Base-by-base conservation (phyloP, 1,140 invertebrate genomes). In the Mamestra configurata region DNA sequence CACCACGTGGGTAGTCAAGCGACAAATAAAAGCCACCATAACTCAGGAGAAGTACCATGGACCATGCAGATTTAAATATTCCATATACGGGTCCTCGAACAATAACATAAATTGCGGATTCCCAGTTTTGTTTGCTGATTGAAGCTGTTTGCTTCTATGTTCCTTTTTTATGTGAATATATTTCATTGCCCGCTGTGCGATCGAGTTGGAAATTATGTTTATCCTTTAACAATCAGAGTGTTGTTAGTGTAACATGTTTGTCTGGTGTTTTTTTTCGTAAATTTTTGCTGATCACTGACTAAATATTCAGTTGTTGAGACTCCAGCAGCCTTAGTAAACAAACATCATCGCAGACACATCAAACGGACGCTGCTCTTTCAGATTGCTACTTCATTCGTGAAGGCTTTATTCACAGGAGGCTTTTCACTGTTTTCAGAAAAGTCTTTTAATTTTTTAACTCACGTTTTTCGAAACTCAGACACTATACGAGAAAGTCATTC, bases 91-190 rank as follows among this genome's bases (percentile, higher is more conserved):
- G 18, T 66, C 40, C 40, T n/a, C 66, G 40, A 27, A 70, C 66
- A 70, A 70, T 70, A 49, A 70, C 40, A 49, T 70, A 70, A 70
- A 70, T 49, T 70, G 66, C 22, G 20, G 40, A 70, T 70, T 27
- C 66, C 22, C 49, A 49, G 66, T 70, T 70, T 27, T 27, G 40
- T 70, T 68, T 49, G 22, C 40, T 46, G 20, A 70, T 27, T 70
- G 40, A 43, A 5, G 11, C 4, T 43, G 8, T 22, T 37, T 4
- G 61, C 18, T 20, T 68, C 18, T 43, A 43, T 68, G 37, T 70
- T 66, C 8, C 0, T 68, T 70, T 49, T 20, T 37, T 70, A 13
- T 24, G 11, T 15, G 64, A 27, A 13, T 46, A 40, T 35, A 61
- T 61, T 35, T n/a, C 13, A 35, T n/a, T 61, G 27, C 57, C n/a